A percentile compares a stretch with the other conserved stretches of the same genome.
Conservation (phyloP, 2,888 invertebrate genomes). For the Ophion obscuratus region DNA sequence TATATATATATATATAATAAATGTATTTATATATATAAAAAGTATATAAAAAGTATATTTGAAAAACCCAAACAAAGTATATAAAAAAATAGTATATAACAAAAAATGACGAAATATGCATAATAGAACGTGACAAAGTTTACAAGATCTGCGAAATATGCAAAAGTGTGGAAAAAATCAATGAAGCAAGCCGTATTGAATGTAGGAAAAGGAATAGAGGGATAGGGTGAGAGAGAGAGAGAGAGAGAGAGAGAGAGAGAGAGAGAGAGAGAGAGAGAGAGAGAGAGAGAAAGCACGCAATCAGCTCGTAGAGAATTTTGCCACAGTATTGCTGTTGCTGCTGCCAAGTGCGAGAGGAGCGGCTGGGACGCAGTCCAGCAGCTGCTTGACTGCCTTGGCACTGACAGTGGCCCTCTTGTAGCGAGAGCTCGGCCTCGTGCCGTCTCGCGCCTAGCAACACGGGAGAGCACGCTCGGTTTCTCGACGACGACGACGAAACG, state of each 20-base stretch:
- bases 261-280: not conserved
- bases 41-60: too few species aligned
- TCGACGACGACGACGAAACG: constrained; percentile 31
- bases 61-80: too few species aligned
- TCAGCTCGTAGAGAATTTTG: not conserved
- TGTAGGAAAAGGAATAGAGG: too few species aligned
- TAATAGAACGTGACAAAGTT: too few species aligned
- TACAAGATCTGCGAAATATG: too few species aligned
- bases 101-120: too few species aligned
- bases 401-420: constrained; percentile 80
- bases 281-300: not conserved
- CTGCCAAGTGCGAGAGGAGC: constrained; percentile 51
- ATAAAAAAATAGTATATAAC: too few species aligned
- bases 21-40: too few species aligned
- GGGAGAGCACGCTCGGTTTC: constrained; percentile 71
- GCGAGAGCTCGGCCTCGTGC: constrained; percentile 44
- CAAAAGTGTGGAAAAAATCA: too few species aligned
- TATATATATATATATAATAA: too few species aligned
- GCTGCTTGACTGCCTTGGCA: constrained; percentile 79
- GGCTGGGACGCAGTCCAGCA: constrained; percentile 45
- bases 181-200: too few species aligned
- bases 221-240: not conserved
- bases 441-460: constrained; percentile 81
- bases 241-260: not conserved
- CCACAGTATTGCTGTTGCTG: not conserved